phyloP scores from a whole-genome alignment of 2,797 vertebrate species.

The Siniperca scherzeri region DNA sequence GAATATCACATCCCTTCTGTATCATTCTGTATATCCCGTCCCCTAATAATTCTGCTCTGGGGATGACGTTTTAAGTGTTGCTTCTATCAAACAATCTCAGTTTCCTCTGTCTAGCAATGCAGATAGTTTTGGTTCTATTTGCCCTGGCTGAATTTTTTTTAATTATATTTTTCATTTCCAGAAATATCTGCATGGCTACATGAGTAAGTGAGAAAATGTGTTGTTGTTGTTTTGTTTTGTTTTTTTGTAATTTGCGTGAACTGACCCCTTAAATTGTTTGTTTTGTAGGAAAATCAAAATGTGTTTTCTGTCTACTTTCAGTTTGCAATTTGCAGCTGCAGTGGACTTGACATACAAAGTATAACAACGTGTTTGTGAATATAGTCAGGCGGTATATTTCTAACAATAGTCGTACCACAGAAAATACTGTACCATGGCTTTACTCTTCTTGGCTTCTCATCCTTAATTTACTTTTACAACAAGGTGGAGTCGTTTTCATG shows the following conservation, averaged over 20 bases:
- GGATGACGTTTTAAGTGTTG: not conserved
- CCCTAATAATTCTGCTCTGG: not conserved
- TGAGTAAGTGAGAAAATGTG: not conserved
- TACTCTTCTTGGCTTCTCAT: constrained; percentile 28
- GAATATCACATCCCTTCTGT: constrained; percentile 20
- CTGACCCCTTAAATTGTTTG: constrained; percentile 23
- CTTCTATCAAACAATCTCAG: not conserved
- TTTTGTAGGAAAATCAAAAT: constrained; percentile 17
- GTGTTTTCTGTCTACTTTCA: constrained; percentile 19
- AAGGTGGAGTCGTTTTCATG: constrained; percentile 23
- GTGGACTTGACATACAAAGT: not conserved
- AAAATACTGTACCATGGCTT: constrained; percentile 8
- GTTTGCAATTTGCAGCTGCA: constrained; percentile 30
- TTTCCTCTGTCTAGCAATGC: not conserved
- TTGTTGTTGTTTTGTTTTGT: not conserved
- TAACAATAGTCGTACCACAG: constrained; percentile 13
- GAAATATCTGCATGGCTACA: constrained; percentile 13
- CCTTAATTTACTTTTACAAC: constrained; percentile 36
- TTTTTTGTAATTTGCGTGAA: not conserved
- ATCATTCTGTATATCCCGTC: not conserved
- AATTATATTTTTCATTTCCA: not conserved
- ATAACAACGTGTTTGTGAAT: constrained; percentile 30
- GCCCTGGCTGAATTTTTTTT: not conserved
- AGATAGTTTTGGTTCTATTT: not conserved
- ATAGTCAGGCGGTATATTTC: constrained; percentile 11